Base-by-base conservation (phyloP, 2,888 invertebrate species). In the Phyllotreta striolata region DNA sequence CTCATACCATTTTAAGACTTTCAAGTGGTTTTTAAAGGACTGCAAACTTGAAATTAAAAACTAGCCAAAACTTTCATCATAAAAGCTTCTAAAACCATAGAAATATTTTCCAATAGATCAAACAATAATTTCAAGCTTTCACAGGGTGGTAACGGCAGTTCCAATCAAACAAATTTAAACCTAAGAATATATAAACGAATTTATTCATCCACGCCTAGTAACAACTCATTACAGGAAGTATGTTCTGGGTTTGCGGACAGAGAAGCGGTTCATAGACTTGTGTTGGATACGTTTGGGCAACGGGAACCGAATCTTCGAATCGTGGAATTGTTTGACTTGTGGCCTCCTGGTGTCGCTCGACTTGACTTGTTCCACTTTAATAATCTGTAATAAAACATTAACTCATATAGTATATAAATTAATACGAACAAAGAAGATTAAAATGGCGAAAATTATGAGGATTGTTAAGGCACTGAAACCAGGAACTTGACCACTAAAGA, bases 241-340 rank as follows among this genome's bases (percentile, higher is more conserved):
- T 68, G 92, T 92, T 83, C 89, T 88, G 76, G 92, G 92, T 82
- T 91, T 89, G 80, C 90, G 88, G 80, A 90, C 89, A 64, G 94
- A 93, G 87, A 94, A 94, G 70, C 87, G 85, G 79, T 93, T 92
- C 85, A 93, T 89, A 74, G 88, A 87, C 83, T 91, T 92, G 84
- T 90, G 89, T 82, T 92, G 90, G 72, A 93, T 93, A 75, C 94
- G 89, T 83, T 93, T 93, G 64, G 97, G 95, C 84, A 99, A 87
- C 72, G 99, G 98, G 92, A 99, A 99, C 82, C 89, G 89, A 83
- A 99, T 97, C 81, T 89, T 92, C 68, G 95, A 91, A 85, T 98
- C 94, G 84, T 98, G 98, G 91, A 99, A 99, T 84, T 98, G 98
- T 84, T 97, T 98, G 67, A 99, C 92, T 79, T 95, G 92, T 34